Percentiles rank a stretch among this genome's conserved stretches.
phyloP scores from a whole-genome alignment of 1,140 invertebrate species.

The Neodiprion pinetum region DNA sequence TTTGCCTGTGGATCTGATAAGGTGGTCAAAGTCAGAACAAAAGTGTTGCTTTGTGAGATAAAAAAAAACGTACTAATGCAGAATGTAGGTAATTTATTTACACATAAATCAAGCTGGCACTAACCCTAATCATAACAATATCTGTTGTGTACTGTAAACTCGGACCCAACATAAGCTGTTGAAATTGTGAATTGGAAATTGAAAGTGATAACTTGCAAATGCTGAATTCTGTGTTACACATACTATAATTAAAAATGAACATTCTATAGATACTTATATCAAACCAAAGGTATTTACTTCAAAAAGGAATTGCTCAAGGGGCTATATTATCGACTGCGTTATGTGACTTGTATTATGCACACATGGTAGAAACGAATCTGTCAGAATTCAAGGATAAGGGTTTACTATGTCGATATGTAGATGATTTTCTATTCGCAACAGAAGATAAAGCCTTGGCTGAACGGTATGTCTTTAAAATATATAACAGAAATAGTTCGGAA shows the following conservation, averaged over 20 bases:
- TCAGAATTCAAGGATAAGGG: conserved; percentile 10
- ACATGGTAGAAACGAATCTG: conserved; percentile 15
- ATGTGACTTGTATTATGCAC: conserved; percentile 17
- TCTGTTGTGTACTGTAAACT: no score
- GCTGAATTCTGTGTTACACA: no score
- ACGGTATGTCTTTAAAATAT: not conserved
- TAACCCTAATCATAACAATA: no score
- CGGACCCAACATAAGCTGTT: no score
- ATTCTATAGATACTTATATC: not conserved
- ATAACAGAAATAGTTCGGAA: no score
- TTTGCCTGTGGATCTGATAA: not conserved
- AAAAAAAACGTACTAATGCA: not conserved
- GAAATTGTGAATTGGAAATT: no score
- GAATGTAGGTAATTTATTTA: not conserved
- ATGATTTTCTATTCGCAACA: conserved; percentile 22
- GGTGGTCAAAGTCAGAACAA: not conserved
- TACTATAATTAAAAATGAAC: not conserved
- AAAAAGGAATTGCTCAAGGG: conserved; percentile 19
- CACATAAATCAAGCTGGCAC: no score
- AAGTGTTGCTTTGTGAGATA: not conserved
- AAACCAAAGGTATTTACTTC: not conserved
- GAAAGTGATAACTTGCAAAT: no score
- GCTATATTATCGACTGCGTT: conserved; percentile 2
- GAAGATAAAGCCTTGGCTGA: conserved; percentile 10
- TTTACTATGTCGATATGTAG: conserved; percentile 17